Percentiles rank a stretch among this genome's conserved stretches.
Evolutionary conservation across 2,797 vertebrate species (phyloP).

Genomic region (Enoplosus armatus): DNA sequence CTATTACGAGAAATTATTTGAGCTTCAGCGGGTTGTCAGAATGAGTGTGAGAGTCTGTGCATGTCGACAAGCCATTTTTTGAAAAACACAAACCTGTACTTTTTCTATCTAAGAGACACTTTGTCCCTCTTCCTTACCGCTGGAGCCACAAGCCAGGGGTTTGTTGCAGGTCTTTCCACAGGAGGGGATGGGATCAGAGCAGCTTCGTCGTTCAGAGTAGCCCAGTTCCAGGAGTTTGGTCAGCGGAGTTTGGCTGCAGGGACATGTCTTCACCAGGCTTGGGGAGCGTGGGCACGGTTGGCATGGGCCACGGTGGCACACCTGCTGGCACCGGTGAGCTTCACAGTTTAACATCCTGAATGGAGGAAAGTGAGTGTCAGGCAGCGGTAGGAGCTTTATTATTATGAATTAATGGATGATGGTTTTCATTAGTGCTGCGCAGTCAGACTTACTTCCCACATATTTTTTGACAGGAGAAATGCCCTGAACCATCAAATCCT

Average conservation of each 20-base stretch:
- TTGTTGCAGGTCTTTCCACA: conserved; percentile 96
- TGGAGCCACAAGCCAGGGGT: conserved; percentile 92
- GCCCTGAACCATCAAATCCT: conserved; percentile 89
- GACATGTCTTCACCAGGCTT: conserved; percentile 89
- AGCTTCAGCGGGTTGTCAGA: not conserved
- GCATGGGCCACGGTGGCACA: conserved; percentile 92
- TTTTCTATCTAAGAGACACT: not conserved
- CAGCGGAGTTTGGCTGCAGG: conserved; percentile 94
- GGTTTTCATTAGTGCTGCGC: not conserved
- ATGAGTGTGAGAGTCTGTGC: too few relatives aligned
- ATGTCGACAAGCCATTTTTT: not conserved
- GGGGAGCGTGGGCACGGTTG: conserved; percentile 91
- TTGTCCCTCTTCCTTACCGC: conserved; percentile 83
- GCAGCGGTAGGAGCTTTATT: not conserved
- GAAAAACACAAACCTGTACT: not conserved
- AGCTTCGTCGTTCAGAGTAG: conserved; percentile 88
- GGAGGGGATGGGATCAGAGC: conserved; percentile 93
- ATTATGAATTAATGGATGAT: not conserved
- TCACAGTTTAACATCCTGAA: conserved; percentile 92
- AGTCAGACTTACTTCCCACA: conserved; percentile 92
- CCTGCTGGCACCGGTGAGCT: conserved; percentile 90
- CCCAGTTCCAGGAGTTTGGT: conserved; percentile 94
- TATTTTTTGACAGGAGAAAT: conserved; percentile 92
- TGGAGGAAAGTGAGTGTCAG: not conserved
- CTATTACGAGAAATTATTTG: not conserved